phyloP scores from a whole-genome alignment of 2,797 vertebrate genomes.

The Nyctalus aviator region DNA sequence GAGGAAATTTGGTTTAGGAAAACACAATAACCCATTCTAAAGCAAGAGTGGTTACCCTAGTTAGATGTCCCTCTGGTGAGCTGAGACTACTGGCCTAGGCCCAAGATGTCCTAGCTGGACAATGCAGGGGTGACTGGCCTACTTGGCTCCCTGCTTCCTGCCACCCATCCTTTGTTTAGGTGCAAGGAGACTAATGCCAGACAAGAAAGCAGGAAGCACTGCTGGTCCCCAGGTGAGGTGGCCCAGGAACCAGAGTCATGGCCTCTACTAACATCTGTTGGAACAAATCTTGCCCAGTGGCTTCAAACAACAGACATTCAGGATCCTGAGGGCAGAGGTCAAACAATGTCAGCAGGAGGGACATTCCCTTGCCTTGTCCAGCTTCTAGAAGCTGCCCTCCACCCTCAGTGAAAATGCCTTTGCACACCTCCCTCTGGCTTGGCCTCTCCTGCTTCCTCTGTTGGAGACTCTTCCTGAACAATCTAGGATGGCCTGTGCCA shows the following conservation, averaged over 20 bases:
- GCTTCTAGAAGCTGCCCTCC: background rate
- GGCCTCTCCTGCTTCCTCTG: background rate
- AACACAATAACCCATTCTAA: background rate
- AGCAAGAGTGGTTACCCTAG: no score
- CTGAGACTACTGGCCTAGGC: background rate
- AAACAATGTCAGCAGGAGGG: background rate
- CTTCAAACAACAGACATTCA: background rate
- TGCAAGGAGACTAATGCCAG: background rate
- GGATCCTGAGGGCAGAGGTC: background rate
- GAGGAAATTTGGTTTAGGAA: background rate
- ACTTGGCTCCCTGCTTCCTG: no score
- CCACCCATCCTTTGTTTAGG: background rate
- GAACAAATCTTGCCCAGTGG: background rate
- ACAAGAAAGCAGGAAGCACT: background rate
- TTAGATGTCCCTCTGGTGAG: background rate
- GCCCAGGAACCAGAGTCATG: rapidly evolving
- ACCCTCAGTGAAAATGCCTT: no score
- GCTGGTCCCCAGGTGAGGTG: rapidly evolving
- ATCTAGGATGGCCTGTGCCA: background rate
- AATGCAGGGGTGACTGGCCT: background rate
- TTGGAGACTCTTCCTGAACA: background rate
- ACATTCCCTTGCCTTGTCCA: rapidly evolving
- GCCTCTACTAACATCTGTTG: background rate
- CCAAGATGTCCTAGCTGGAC: background rate
- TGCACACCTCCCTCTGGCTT: background rate